Conservation (phyloP, 1,140 invertebrate genomes). For the Caerostris extrusa region DNA sequence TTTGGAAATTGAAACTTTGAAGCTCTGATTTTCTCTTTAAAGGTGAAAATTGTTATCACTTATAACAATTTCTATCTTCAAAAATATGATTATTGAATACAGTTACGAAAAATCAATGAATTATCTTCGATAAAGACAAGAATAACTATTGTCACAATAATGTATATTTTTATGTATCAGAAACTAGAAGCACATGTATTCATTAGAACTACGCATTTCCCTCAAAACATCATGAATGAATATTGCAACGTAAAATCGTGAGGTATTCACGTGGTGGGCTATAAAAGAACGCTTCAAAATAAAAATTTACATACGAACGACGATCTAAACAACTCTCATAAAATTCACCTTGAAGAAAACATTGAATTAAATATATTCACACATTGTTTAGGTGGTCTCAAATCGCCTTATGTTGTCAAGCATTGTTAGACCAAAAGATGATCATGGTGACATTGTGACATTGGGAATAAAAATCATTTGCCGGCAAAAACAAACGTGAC, state of each 20-base stretch:
- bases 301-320: background rate
- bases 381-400: constrained; percentile 16
- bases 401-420: background rate
- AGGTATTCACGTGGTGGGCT: background rate
- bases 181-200: background rate
- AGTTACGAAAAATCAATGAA: too few species aligned
- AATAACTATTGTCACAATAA: too few species aligned
- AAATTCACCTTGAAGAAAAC: constrained; percentile 59
- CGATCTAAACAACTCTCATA: constrained; percentile 56
- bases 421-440: constrained; percentile 21
- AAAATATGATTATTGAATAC: too few species aligned
- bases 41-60: too few species aligned
- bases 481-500: constrained; percentile 26
- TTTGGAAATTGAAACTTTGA: too few species aligned
- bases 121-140: too few species aligned
- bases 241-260: constrained; percentile 23
- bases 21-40: too few species aligned
- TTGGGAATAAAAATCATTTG: constrained; percentile 61
- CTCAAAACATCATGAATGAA: constrained; percentile 39
- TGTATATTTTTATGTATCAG: background rate
- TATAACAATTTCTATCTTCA: too few species aligned
- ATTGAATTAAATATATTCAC: background rate
- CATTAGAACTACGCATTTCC: background rate
- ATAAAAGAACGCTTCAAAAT: constrained; percentile 15
- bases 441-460: constrained; percentile 70